Conservation (phyloP, 2,797 vertebrate genomes). For the Lycodopsis pacificus region DNA sequence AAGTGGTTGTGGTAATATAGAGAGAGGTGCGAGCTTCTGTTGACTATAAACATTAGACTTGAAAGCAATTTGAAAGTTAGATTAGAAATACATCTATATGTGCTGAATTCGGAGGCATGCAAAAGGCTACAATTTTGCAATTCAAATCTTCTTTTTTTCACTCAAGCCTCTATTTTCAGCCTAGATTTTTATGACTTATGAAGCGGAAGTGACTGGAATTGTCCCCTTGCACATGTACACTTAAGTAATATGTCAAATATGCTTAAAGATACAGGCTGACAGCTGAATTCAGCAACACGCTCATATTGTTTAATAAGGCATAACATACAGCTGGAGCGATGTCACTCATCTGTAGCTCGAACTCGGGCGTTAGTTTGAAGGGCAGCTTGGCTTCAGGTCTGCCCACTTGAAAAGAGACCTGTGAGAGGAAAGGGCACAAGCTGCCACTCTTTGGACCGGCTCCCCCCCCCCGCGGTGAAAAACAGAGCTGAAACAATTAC, state of each 20-base stretch:
- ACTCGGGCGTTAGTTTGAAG: constrained; percentile 71
- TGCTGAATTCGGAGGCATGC: constrained; percentile 57
- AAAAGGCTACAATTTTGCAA: constrained; percentile 63
- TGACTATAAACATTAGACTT: constrained; percentile 70
- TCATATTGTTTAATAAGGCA: constrained; percentile 44
- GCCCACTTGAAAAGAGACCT: constrained; percentile 67
- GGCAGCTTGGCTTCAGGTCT: constrained; percentile 69
- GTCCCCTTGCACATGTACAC: constrained; percentile 9
- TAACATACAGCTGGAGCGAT: constrained; percentile 57
- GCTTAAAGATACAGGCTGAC: constrained; percentile 24
- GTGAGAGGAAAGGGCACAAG: constrained; percentile 67
- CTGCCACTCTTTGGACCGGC: constrained; percentile 69
- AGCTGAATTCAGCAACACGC: constrained; percentile 40
- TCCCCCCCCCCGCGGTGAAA: constrained; percentile 63
- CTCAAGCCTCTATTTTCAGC: constrained; percentile 27
- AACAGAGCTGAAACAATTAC: constrained; percentile 71
- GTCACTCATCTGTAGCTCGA: constrained; percentile 71
- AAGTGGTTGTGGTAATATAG: constrained; percentile 67
- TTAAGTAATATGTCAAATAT: constrained; percentile 10
- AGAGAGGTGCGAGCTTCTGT: constrained; percentile 66
- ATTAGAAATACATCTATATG: constrained; percentile 65
- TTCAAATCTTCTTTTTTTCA: constrained; percentile 42
- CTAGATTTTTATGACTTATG: constrained; percentile 12
- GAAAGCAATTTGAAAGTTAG: constrained; percentile 69
- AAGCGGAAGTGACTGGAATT: constrained; percentile 11